phyloP scores from a whole-genome alignment of 2,113 vertebrate species.

The Corythornis madagascariensis region DNA sequence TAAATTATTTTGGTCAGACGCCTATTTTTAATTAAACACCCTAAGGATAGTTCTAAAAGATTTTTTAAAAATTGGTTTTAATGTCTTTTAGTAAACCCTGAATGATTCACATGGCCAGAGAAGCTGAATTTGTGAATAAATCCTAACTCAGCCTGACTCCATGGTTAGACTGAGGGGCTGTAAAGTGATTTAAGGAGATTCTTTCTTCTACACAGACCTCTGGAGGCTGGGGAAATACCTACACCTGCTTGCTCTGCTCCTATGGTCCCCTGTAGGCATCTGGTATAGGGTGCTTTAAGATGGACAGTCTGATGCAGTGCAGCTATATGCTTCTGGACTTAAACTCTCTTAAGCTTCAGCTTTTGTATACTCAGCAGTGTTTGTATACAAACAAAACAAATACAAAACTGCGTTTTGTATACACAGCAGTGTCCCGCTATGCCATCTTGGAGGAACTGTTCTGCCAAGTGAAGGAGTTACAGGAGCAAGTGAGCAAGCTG shows the following conservation, averaged over 20 bases:
- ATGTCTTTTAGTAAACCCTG: neutral
- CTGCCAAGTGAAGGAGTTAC: neutral
- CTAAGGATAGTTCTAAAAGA: neutral
- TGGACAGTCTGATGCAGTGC: neutral
- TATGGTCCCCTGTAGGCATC: neutral
- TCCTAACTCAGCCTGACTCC: neutral
- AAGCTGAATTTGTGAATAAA: neutral
- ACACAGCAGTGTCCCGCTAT: neutral
- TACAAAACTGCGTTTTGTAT: neutral
- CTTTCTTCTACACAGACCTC: neutral
- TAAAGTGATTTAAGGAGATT: neutral
- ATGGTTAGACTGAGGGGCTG: neutral
- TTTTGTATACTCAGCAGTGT: neutral
- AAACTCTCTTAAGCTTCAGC: neutral
- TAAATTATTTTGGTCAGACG: constrained; percentile 17
- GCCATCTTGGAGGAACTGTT: neutral
- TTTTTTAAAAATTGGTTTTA: neutral
- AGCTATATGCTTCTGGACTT: neutral
- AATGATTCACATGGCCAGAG: neutral
- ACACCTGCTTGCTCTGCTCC: neutral
- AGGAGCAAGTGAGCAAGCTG: neutral
- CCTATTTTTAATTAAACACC: constrained; percentile 39
- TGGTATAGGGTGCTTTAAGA: neutral
- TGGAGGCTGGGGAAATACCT: neutral
- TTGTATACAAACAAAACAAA: neutral